Base-by-base conservation (phyloP, 2,888 invertebrate species). In the Oxytorus armatus region DNA sequence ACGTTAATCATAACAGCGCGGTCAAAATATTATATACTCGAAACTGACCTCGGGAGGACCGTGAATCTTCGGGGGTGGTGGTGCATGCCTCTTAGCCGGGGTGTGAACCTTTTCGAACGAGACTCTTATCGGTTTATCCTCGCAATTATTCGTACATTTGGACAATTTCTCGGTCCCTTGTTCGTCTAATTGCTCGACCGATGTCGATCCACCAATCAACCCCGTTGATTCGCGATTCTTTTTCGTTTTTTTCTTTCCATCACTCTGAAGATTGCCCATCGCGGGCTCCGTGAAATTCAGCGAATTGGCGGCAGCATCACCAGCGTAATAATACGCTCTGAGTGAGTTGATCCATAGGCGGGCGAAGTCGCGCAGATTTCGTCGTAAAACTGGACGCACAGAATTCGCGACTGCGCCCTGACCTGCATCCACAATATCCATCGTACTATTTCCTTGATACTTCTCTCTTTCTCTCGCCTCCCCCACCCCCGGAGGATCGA, bases 211-310 rank as follows among this genome's bases (percentile, higher is more conserved):
- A 10, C 77, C 21, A 14, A 65, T 47, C 8, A 77, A 25, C 14
- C 16, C 47, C n/a, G n/a, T 77, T 39, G 83, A 51, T 23, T 82
- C 86, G 70, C 83, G 86, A 53, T 73, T 74, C 69, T 85, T 88
- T 79, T 86, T 89, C 33, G 79, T 85, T 70, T 87, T 90, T 77
- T 86, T 89, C 73, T 89, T 90, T 0, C 85, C 87, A 47, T 91
- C 92, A 79, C 90, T 90, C 82, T 92, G 92, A 53, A 91, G 84
- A 81, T 92, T 92, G 29, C 92, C 92, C 92, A 92, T 92, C 23
- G 23, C 80, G 66, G 81, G 78, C 29, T 77, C 42, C 14, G 66
- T 14, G 7, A 21, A 25, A 21, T 39, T 78, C 42, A 73, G 29
- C 14, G 57, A 25, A 65, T 59, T 68, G 21, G 63, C 21, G 36